Percentiles rank a stretch among this genome's conserved stretches.
Evolutionary conservation across 1,140 invertebrate species (phyloP).

Genomic region (Psix sp.): DNA sequence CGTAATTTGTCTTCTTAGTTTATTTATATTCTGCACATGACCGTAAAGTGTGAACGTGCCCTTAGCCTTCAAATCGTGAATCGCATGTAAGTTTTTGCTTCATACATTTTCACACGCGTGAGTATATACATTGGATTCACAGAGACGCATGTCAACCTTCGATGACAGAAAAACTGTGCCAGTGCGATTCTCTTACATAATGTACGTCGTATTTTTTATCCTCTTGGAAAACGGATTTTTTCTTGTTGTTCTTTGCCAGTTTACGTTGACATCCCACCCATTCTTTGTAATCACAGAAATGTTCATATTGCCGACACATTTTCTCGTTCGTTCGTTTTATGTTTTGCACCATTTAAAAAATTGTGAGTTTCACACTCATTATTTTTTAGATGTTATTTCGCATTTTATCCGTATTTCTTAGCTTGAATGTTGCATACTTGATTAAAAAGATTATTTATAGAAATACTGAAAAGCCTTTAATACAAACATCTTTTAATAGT

Average conservation of each 20-base stretch:
- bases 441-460: too few relatives aligned
- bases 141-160: conserved; percentile 50
- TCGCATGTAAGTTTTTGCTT: conserved; percentile 42
- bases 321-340: too few relatives aligned
- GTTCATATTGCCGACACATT: too few relatives aligned
- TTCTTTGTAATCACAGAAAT: too few relatives aligned
- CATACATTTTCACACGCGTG: conserved; percentile 33
- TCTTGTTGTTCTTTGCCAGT: conserved; percentile 8
- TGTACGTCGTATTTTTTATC: conserved; percentile 8
- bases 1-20: neutral
- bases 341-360: too few relatives aligned
- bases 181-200: conserved; percentile 25
- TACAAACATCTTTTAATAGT: too few relatives aligned
- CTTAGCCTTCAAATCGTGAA: conserved; percentile 44
- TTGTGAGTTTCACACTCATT: too few relatives aligned
- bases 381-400: too few relatives aligned
- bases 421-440: too few relatives aligned
- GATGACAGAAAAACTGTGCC: conserved; percentile 27
- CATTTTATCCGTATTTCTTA: too few relatives aligned
- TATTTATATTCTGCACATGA: conserved; percentile 39
- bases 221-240: conserved; percentile 4
- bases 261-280: too few relatives aligned
- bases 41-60: conserved; percentile 52
- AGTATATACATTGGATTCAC: conserved; percentile 25
- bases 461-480: too few relatives aligned